Percentiles rank a stretch among this genome's conserved stretches.
Evolutionary conservation across 2,113 vertebrate genomes (phyloP).

Genomic region (Oreochromis niloticus): DNA sequence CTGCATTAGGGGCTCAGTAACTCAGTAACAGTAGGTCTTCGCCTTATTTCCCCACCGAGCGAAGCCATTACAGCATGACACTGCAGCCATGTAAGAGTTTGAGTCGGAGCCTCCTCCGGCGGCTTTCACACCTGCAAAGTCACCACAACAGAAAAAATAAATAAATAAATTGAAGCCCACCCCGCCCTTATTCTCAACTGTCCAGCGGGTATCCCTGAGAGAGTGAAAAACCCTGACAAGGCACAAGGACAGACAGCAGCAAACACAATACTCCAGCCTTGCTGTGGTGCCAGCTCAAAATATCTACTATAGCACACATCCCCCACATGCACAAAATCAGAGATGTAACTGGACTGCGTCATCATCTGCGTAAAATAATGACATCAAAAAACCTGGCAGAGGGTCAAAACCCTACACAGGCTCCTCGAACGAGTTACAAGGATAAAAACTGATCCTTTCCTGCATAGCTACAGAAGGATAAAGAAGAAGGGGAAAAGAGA

Average conservation of each 20-base stretch:
- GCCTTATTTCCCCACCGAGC: not conserved
- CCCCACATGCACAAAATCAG: not conserved
- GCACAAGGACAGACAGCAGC: not conserved
- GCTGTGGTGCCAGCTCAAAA: not conserved
- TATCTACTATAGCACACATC: not conserved
- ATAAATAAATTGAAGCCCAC: not conserved
- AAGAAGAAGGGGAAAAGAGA: not conserved
- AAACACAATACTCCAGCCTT: not conserved
- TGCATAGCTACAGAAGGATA: not conserved
- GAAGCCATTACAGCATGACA: not conserved
- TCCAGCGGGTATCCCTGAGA: not conserved
- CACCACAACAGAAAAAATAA: not conserved
- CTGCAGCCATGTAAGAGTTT: not conserved
- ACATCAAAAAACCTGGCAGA: conserved; percentile 16
- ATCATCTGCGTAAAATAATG: conserved; percentile 19
- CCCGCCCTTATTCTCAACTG: not conserved
- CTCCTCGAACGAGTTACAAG: not conserved
- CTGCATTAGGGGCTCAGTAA: not conserved
- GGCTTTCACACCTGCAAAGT: conserved; percentile 11
- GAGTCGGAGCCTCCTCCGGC: not conserved
- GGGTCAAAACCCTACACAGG: not conserved
- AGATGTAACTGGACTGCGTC: conserved; percentile 21
- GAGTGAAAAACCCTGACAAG: not conserved
- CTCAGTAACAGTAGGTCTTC: conserved; percentile 31
- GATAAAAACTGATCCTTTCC: not conserved